Percentiles rank a stretch among this genome's conserved stretches.
These are phyloP conservation scores for Andrena camellia DNA, from an alignment of 2,888 invertebrate species.

Conservation along the genomic window DNA sequence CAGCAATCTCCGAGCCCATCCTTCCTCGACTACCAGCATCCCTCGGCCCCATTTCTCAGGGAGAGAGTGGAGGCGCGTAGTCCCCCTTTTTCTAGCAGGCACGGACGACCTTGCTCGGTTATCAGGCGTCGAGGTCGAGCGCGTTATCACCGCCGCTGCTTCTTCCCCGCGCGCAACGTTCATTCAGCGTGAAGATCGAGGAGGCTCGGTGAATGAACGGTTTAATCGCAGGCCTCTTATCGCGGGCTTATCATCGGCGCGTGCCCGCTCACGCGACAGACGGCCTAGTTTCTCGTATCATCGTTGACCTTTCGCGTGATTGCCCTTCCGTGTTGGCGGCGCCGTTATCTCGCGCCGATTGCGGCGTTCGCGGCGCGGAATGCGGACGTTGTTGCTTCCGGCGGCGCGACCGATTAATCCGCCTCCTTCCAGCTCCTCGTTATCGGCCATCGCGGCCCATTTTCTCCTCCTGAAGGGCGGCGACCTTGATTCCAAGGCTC, in stretches of 20 bases:
- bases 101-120: not conserved
- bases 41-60: not conserved
- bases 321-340: not conserved
- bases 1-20: too few relatives aligned
- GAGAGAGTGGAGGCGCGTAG: not conserved
- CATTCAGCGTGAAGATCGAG: not conserved
- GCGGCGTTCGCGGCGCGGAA: slow-evolving; percentile 17
- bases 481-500: too few relatives aligned
- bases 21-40: too few relatives aligned
- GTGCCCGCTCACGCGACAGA: slow-evolving; percentile 23
- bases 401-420: too few relatives aligned
- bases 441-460: too few relatives aligned
- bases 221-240: slow-evolving; percentile 17
- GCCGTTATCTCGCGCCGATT: not conserved
- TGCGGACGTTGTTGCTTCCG: not conserved
- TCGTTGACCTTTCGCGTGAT: slow-evolving; percentile 30
- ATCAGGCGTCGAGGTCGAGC: not conserved
- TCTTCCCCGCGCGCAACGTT: not conserved
- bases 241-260: slow-evolving; percentile 5
- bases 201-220: not conserved
- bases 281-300: slow-evolving; percentile 18
- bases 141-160: not conserved
- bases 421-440: too few relatives aligned
- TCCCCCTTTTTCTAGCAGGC: not conserved
- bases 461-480: too few relatives aligned